A percentile compares a stretch with the other conserved stretches of the same genome.
phyloP scores from a whole-genome alignment of 2,797 vertebrate species.

The Gadopsis marmoratus region DNA sequence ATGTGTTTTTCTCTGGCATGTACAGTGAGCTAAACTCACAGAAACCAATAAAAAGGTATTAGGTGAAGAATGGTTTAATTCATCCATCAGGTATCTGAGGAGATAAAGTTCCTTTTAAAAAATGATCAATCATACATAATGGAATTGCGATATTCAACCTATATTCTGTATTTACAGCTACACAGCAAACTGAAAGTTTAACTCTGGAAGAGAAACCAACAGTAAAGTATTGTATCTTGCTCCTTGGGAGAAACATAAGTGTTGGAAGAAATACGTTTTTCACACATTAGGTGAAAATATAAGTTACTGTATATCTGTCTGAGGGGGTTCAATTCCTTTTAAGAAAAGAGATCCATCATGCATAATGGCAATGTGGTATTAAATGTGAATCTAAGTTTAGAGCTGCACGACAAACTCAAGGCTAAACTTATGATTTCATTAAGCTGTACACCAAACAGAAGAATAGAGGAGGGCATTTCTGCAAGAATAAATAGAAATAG shows the following conservation, averaged over 20 bases:
- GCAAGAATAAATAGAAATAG: background rate
- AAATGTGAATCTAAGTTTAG: background rate
- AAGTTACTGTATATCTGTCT: background rate
- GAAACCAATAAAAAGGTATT: slow-evolving; percentile 26
- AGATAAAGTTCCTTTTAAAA: background rate
- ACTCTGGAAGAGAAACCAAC: background rate
- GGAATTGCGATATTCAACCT: slow-evolving; percentile 7
- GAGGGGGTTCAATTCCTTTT: background rate
- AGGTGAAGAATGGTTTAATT: background rate
- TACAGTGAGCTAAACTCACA: slow-evolving; percentile 34
- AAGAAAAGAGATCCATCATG: slow-evolving; percentile 4
- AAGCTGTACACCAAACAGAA: background rate
- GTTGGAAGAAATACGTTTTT: background rate
- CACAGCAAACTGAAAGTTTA: background rate
- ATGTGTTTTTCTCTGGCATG: slow-evolving; percentile 40
- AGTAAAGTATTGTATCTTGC: background rate
- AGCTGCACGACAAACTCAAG: background rate
- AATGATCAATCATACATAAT: background rate
- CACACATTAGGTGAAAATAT: background rate
- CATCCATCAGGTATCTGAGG: background rate
- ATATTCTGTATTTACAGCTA: background rate
- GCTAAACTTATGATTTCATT: background rate
- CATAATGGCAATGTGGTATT: slow-evolving; percentile 2
- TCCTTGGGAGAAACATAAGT: slow-evolving; percentile 8
- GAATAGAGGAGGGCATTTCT: background rate